Evolutionary conservation across 1,140 invertebrate species (phyloP).

Genomic region (Meloidogyne chitwoodi): DNA sequence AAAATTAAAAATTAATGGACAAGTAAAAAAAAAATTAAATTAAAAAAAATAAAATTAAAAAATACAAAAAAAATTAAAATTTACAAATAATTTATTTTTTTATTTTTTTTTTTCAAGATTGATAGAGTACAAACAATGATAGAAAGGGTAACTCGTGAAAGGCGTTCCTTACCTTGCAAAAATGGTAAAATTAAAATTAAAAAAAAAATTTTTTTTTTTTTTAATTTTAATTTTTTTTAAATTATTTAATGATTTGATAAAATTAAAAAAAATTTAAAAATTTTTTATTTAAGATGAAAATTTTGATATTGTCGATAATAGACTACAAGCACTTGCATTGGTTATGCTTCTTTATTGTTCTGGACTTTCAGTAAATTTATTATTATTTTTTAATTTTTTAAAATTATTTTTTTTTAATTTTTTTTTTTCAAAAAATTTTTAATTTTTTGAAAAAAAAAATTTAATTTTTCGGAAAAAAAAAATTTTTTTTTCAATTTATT

Average conservation of each 20-base stretch:
- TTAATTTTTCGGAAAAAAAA: too few species aligned
- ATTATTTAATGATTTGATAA: too few species aligned
- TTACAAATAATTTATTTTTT: too few species aligned
- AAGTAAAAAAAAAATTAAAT: slow-evolving; percentile 59
- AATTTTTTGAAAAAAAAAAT: background rate
- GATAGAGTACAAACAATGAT: slow-evolving; percentile 27
- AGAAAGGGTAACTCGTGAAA: background rate
- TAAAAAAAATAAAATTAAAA: slow-evolving; percentile 57
- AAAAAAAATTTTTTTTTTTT: slow-evolving; percentile 71
- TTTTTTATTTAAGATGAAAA: slow-evolving; percentile 63
- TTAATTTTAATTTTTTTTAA: too few species aligned
- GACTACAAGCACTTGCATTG: slow-evolving; percentile 72
- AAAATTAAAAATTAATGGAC: slow-evolving; percentile 60
- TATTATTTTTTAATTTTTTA: too few species aligned
- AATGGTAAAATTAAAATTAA: slow-evolving; percentile 63
- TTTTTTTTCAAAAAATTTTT: background rate
- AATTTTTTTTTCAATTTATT: background rate
- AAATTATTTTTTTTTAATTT: too few species aligned
- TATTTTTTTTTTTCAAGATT: slow-evolving; percentile 13
- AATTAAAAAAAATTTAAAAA: slow-evolving; percentile 67
- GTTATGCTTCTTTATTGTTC: slow-evolving; percentile 80
- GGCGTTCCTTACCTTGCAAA: slow-evolving; percentile 28
- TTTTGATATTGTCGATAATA: slow-evolving; percentile 62
- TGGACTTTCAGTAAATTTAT: slow-evolving; percentile 68
- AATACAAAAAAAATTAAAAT: background rate